Percentiles rank a stretch among this genome's conserved stretches.
Evolutionary conservation across 2,797 vertebrate genomes (phyloP).

Genomic region (Gobio occitaniae): DNA sequence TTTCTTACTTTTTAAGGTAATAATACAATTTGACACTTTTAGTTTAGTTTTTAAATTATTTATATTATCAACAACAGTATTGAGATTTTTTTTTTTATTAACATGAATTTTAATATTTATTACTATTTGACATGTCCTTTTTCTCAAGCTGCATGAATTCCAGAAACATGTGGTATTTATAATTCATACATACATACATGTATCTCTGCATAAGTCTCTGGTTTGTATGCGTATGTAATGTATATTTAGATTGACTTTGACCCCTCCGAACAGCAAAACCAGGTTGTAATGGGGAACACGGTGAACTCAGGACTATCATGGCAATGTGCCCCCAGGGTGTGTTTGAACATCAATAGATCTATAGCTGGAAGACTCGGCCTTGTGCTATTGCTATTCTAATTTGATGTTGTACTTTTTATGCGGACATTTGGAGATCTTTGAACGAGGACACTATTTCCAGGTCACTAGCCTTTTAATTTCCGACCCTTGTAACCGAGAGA

Average conservation of each 20-base stretch:
- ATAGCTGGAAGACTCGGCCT: conserved; percentile 57
- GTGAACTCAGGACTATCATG: conserved; percentile 54
- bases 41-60: too few relatives aligned
- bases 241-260: conserved; percentile 46
- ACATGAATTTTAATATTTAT: background rate
- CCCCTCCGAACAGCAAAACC: conserved; percentile 19
- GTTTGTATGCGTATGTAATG: background rate
- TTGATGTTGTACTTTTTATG: conserved; percentile 54
- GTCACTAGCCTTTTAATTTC: conserved; percentile 91
- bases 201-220: background rate
- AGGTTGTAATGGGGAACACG: conserved; percentile 45
- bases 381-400: conserved; percentile 58
- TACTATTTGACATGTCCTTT: background rate
- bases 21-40: background rate
- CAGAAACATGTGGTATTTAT: background rate
- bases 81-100: background rate
- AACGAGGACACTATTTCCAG: conserved; percentile 85
- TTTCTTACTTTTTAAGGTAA: background rate
- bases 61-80: background rate
- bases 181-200: background rate
- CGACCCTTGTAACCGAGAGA: conserved; percentile 84
- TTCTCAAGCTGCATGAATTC: conserved; percentile 1
- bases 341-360: conserved; percentile 59
- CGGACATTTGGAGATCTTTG: conserved; percentile 71
- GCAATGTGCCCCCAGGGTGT: conserved; percentile 52